A percentile compares a stretch with the other conserved stretches of the same genome.
Conservation (phyloP, 2,113 vertebrate genomes). For the Spermophilus dauricus region DNA sequence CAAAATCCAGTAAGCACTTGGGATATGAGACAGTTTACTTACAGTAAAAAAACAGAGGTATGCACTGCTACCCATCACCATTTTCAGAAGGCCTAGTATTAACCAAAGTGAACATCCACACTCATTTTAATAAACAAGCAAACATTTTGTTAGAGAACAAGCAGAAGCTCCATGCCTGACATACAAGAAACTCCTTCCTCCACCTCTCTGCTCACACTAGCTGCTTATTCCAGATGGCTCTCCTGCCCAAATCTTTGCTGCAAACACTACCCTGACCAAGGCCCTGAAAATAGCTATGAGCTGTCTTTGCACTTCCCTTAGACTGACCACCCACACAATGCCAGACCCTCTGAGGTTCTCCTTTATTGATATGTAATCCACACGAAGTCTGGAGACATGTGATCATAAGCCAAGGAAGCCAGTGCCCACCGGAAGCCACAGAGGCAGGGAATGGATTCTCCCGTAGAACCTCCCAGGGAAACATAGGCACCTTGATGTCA, state of each 20-base stretch:
- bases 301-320: not conserved
- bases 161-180: not conserved
- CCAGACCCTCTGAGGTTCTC: not conserved
- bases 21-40: no score
- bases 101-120: not conserved
- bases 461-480: not conserved
- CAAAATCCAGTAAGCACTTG: not conserved
- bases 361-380: not conserved
- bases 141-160: not conserved
- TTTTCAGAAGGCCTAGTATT: not conserved
- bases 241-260: not conserved
- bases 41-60: not conserved
- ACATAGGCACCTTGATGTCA: rapidly evolving
- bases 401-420: not conserved
- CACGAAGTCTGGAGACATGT: no score
- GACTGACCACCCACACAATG: not conserved
- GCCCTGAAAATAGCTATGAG: not conserved
- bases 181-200: not conserved
- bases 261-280: no score
- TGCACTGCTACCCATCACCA: not conserved
- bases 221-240: rapidly evolving
- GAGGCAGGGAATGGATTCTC: rapidly evolving
- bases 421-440: not conserved
- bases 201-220: rapidly evolving
- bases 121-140: not conserved